Evolutionary conservation across 2,113 vertebrate species (phyloP).

Genomic region (Bufo gargarizans): DNA sequence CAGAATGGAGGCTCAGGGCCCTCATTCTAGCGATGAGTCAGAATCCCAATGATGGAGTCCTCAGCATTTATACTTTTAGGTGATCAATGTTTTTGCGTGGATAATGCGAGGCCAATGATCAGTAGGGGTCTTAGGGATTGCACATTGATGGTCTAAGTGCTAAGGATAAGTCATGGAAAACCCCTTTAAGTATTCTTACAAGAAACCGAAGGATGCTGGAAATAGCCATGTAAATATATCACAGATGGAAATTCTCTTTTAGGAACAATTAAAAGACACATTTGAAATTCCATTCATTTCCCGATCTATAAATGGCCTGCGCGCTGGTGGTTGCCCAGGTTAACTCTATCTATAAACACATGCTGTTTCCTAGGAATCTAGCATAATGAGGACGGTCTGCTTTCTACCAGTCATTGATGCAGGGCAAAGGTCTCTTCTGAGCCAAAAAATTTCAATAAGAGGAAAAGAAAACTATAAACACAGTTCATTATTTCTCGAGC

Average conservation of each 20-base stretch:
- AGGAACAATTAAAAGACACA: neutral
- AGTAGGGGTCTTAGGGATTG: too few species aligned
- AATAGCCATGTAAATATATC: neutral
- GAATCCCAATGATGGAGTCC: too few species aligned
- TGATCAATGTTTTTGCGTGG: too few species aligned
- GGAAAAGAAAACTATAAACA: conserved; percentile 41
- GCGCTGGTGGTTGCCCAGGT: neutral
- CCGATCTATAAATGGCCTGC: neutral
- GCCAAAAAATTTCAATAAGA: conserved; percentile 4
- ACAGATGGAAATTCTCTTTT: neutral
- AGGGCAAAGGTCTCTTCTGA: neutral
- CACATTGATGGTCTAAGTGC: too few species aligned
- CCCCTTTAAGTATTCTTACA: too few species aligned
- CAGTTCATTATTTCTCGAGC: conserved; percentile 26
- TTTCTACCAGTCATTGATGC: neutral
- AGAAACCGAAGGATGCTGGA: too few species aligned
- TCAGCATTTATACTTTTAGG: too few species aligned
- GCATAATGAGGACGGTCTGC: neutral
- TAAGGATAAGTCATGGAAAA: too few species aligned
- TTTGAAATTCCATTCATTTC: neutral
- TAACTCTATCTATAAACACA: neutral
- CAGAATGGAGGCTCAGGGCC: too few species aligned
- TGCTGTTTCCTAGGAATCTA: conserved; percentile 19
- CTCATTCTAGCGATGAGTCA: too few species aligned
- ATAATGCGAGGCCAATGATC: too few species aligned